Base-by-base conservation (phyloP, 2,797 vertebrate species). In the Lophius americanus region DNA sequence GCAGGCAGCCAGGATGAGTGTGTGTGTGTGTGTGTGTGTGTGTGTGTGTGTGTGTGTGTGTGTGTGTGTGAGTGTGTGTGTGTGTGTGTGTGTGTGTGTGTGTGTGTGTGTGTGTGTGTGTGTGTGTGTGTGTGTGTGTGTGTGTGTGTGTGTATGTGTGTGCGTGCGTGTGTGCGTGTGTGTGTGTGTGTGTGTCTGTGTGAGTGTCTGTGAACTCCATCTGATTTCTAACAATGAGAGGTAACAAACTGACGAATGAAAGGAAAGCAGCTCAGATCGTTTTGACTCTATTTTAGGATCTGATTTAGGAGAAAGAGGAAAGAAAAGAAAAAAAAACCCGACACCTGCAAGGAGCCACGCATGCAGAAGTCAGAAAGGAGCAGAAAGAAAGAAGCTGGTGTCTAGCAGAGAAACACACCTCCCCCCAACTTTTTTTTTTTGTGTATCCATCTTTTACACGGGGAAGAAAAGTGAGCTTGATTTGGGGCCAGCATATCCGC, bases 361-460 rank as follows among this genome's bases (percentile, higher is more conserved):
- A 90, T 82, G 86, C 86, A 92, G 71, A 83, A 91, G 88, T 88
- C 81, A 88, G 80, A 82, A 83, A 76, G 59, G 74, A 83, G 71
- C 80, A 73, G 81, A 92, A 87, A 94, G 88, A 94, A 93, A 93
- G 92, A 92, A 89, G 85, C 90, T 91, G 92, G 92, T 93, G 92
- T 93, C 89, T 89, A 77, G 80, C 79, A 83, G 78, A 83, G 75
- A 78, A 68, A 68, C 32, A 68, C 82, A 78, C 85, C 80, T 74
- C 88, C 83, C 85, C 85, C 83, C 81, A 85, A 67, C 70, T 52
- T 67, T 86, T 51, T 79, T 78, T 82, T 84, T 47, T 37, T 44
- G 23, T 23, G 23, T 23, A 48, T 56, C 82, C 68, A 75, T 77
- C 84, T 88, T 88, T 89, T 84, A 82, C 78, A 68, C 79, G 85